These are phyloP conservation scores for Drosophila nigritarsus DNA, from an alignment of 2,888 invertebrate species.

Conservation along the genomic window DNA sequence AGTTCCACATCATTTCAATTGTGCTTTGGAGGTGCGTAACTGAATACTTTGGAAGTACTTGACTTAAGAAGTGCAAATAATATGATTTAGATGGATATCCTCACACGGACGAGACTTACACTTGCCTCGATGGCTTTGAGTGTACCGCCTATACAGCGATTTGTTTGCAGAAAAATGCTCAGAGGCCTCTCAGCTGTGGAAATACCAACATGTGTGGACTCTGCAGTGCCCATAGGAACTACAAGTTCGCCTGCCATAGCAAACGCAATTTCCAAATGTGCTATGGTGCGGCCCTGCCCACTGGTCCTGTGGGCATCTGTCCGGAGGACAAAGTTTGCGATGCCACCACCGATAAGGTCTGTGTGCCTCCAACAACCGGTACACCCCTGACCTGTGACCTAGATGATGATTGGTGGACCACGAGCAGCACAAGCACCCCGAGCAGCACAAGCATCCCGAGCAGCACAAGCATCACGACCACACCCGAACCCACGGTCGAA, in stretches of 20 bases:
- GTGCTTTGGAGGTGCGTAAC: conserved; percentile 77
- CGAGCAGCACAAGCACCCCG: conserved; percentile 5
- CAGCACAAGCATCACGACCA: neutral
- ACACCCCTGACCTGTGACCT: conserved; percentile 75
- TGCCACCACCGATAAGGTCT: conserved; percentile 70
- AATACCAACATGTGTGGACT: conserved; percentile 80
- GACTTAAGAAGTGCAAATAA: neutral
- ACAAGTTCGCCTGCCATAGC: conserved; percentile 80
- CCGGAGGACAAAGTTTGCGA: conserved; percentile 76
- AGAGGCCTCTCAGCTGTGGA: conserved; percentile 79
- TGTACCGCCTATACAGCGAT: conserved; percentile 78
- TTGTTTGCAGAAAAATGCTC: conserved; percentile 74
- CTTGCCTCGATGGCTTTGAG: conserved; percentile 78
- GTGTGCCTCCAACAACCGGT: conserved; percentile 50
- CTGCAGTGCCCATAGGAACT: conserved; percentile 80
- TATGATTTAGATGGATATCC: conserved; percentile 62
- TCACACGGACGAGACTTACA: conserved; percentile 67
- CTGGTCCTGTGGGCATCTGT: conserved; percentile 73
- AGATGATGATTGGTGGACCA: conserved; percentile 47
- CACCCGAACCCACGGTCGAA: neutral
- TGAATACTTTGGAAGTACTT: neutral
- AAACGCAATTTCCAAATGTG: conserved; percentile 81
- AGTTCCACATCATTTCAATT: conserved; percentile 82
- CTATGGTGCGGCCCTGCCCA: conserved; percentile 77
- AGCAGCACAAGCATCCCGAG: neutral